Conservation (phyloP, 2,797 vertebrate species). For the Urosaurus nigricauda region DNA sequence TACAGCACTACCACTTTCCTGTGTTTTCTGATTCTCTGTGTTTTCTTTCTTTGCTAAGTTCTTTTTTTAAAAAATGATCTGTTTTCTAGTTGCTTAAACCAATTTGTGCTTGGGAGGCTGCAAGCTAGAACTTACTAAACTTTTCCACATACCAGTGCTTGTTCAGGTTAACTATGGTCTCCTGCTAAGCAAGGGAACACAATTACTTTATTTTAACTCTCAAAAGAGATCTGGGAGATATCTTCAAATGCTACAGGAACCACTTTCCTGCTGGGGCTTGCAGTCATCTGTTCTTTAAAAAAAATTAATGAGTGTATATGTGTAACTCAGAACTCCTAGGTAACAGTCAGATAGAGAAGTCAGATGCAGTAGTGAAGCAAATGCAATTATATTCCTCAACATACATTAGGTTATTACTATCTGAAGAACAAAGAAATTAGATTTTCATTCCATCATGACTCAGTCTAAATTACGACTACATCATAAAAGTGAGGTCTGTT, state of each 20-base stretch:
- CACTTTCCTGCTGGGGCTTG: conserved; percentile 28
- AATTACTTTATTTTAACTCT: conserved; percentile 37
- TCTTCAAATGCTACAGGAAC: conserved; percentile 17
- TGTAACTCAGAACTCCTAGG: conserved; percentile 18
- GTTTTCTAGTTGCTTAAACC: not conserved
- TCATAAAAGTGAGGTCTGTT: not conserved
- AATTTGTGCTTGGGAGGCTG: conserved; percentile 14
- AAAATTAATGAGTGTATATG: not conserved
- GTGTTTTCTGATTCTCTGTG: conserved; percentile 3
- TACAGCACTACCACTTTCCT: not conserved
- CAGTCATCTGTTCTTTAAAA: conserved; percentile 27
- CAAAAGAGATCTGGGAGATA: not conserved
- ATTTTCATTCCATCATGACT: not conserved
- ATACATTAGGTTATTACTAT: conserved; percentile 19
- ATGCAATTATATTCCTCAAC: conserved; percentile 42
- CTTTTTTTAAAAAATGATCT: not conserved
- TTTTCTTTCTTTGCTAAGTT: conserved; percentile 31
- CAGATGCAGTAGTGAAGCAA: conserved; percentile 10
- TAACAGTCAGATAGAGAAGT: conserved; percentile 18
- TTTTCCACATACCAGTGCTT: conserved; percentile 16
- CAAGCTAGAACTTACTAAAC: conserved; percentile 16
- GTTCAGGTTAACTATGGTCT: not conserved
- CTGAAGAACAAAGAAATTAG: conserved; percentile 37
- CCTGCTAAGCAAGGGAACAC: conserved; percentile 28
- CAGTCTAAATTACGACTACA: conserved; percentile 32